These are phyloP conservation scores for Odiellus spinosus DNA, from an alignment of 2,888 invertebrate species.

Conservation along the genomic window DNA sequence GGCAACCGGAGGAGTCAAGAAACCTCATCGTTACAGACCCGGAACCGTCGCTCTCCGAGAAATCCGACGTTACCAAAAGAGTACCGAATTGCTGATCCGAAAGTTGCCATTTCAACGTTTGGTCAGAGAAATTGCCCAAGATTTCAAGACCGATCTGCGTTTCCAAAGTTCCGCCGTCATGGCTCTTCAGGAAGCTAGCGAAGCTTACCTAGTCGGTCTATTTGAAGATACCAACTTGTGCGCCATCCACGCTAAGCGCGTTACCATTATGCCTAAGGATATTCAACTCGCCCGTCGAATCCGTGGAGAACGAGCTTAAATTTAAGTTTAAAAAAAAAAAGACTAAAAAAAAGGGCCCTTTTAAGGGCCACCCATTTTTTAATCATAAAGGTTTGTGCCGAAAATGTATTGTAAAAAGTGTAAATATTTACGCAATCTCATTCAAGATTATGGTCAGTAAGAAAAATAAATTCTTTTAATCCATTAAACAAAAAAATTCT, in stretches of 20 bases:
- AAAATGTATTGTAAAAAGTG: too few relatives aligned
- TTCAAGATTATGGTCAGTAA: too few relatives aligned
- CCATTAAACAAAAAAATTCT: too few relatives aligned
- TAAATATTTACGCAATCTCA: too few relatives aligned
- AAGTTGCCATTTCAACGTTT: constrained; percentile 4
- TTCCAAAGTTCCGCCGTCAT: neutral
- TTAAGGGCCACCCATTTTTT: too few relatives aligned
- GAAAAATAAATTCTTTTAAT: too few relatives aligned
- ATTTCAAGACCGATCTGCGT: constrained; percentile 4
- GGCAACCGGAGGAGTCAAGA: constrained; percentile 37
- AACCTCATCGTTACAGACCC: constrained; percentile 3
- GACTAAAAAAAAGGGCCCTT: too few relatives aligned
- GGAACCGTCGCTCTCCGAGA: constrained; percentile 4
- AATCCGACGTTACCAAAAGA: constrained; percentile 4
- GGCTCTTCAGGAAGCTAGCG: constrained; percentile 4
- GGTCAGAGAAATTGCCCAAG: constrained; percentile 2
- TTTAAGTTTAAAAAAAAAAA: too few relatives aligned
- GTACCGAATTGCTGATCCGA: constrained; percentile 1
- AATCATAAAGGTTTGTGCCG: too few relatives aligned
- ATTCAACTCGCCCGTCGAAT: constrained; percentile 91
- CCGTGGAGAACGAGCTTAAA: constrained; percentile 82
- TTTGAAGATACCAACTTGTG: constrained; percentile 97
- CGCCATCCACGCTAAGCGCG: constrained; percentile 92
- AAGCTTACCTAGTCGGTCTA: constrained; percentile 63
- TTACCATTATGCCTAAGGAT: constrained; percentile 96